Evolutionary conservation across 2,113 vertebrate genomes (phyloP), one percentile per base, ranked within the genome.

Genomic region (Sebastes fasciatus): DNA sequence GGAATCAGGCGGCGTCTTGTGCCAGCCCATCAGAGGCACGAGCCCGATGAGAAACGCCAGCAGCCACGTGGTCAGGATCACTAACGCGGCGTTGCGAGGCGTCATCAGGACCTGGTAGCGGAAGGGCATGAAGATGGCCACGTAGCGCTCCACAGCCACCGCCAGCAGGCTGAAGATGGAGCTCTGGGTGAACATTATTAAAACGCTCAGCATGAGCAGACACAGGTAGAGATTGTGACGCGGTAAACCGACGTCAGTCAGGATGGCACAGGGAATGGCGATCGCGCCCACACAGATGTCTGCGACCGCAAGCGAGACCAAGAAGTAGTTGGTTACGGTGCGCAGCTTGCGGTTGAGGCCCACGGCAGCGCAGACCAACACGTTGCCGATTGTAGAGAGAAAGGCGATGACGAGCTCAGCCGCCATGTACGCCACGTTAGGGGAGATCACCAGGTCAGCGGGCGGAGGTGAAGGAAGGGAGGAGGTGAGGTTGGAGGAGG

Each of bases 81-180:
- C 85, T 40, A 95, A 79, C 16, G 84, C 16, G 0, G 95, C 93
- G 17, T 94, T 95, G 9, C 92, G 90, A 4, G 94, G 81, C 0
- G 95, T 96, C 94, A 96, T 94, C 52, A 95, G 89, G 14, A 82
- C 79, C 43, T 88, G 87, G 91, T 96, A 96, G 6, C 87, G 94
- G 80, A 96, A 94, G 1, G 96, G 96, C 92, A 94, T 92, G 76
- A 96, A 95, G 69, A 96, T 96, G 83, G 96, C 95, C 21, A 96
- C 65, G 45, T 96, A 96, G 34, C 96, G 94, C 79, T 96, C 96
- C 40, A 95, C 88, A 0, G 96, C 95, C 34, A 96, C 91, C 0
- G 95, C 95, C 74, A 96, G 83, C 81, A 96, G 82, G 86, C 96
- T 95, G 78, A 96, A 96, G 86, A 96, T 96, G 84, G 96, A 96